Percentiles rank a stretch among this genome's conserved stretches.
Conservation (phyloP, 2,797 vertebrate species). For the Chiropotes sagulatus region DNA sequence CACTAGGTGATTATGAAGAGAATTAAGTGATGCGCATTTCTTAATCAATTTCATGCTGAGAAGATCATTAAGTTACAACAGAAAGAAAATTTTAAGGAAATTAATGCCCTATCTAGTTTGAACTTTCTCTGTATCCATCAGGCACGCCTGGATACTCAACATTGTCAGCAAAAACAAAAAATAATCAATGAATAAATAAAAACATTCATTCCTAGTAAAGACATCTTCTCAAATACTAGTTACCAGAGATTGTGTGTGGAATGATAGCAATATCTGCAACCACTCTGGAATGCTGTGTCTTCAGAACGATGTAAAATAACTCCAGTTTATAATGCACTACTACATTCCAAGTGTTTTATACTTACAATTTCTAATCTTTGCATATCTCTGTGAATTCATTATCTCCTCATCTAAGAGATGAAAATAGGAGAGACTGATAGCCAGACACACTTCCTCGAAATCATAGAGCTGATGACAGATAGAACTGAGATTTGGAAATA, state of each 20-base stretch:
- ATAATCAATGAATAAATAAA: conserved; percentile 49
- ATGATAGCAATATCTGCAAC: not conserved
- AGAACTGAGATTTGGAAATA: not conserved
- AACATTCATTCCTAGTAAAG: not conserved
- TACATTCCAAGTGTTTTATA: not conserved
- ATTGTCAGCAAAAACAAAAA: conserved; percentile 44
- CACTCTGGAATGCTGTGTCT: not conserved
- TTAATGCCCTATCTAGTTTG: conserved; percentile 49
- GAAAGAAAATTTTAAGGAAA: conserved; percentile 67
- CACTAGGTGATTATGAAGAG: conserved; percentile 74
- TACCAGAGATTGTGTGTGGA: not conserved
- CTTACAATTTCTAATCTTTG: not conserved
- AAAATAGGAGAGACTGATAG: not conserved
- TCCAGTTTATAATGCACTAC: not conserved
- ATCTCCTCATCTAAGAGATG: not conserved
- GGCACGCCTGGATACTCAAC: not conserved
- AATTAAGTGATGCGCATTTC: conserved; percentile 75
- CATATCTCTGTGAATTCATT: not conserved
- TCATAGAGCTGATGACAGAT: not conserved
- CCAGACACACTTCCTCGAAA: not conserved
- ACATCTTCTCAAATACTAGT: not conserved
- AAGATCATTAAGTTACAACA: conserved; percentile 68
- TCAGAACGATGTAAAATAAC: not conserved
- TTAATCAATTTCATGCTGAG: conserved; percentile 78
- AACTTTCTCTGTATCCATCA: conserved; percentile 46